These are phyloP conservation scores for Parus major DNA, from an alignment of 2,113 vertebrate species.

Conservation along the genomic window DNA sequence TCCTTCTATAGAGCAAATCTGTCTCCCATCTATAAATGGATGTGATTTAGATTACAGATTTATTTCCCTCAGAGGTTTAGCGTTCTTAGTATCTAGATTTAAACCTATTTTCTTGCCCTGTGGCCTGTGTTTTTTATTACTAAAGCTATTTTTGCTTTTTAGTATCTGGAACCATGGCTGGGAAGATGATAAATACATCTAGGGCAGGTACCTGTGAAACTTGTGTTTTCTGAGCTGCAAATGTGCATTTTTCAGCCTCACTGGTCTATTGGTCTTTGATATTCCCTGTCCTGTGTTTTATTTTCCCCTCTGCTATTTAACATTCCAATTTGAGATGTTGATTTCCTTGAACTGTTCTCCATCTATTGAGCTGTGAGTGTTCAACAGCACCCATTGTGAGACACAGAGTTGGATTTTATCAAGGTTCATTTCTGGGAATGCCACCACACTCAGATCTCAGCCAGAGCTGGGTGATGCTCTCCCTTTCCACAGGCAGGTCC, in stretches of 20 bases:
- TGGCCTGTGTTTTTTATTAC: not conserved
- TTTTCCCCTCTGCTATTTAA: not conserved
- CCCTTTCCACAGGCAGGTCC: rapidly evolving
- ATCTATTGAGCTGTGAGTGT: rapidly evolving
- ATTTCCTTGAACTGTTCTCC: not conserved
- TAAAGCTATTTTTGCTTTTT: not conserved
- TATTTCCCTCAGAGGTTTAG: not conserved
- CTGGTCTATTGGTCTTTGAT: not conserved
- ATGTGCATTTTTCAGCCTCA: not conserved
- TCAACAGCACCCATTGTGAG: rapidly evolving
- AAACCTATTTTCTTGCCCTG: not conserved
- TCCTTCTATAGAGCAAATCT: not conserved
- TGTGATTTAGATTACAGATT: not conserved
- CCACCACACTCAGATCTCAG: not conserved
- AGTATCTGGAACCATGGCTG: not conserved
- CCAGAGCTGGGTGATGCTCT: not conserved
- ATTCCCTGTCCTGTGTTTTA: not conserved
- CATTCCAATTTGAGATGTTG: not conserved
- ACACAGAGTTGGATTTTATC: not conserved
- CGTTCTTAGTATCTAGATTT: not conserved
- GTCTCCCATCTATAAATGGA: not conserved
- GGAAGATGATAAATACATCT: not conserved
- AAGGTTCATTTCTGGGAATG: not conserved
- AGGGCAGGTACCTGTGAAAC: not conserved
- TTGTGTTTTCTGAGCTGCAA: not conserved